These are phyloP conservation scores for Bombus soroeensis DNA, from an alignment of 1,140 invertebrate species.

Conservation along the genomic window DNA sequence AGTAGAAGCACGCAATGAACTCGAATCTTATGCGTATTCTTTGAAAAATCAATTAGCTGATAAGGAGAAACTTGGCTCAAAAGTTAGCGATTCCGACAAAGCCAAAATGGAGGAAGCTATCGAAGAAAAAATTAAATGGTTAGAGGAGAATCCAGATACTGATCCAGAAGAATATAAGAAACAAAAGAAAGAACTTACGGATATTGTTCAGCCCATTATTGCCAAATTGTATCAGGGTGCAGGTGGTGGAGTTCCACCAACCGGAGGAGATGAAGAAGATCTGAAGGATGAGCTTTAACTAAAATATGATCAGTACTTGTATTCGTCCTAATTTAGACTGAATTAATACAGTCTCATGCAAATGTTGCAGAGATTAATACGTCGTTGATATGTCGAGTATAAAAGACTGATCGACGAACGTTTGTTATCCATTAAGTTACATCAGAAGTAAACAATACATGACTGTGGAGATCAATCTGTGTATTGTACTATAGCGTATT, in stretches of 20 bases:
- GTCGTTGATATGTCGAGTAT: conserved; percentile 50
- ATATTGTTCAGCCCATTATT: conserved; percentile 98
- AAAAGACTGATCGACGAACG: conserved; percentile 52
- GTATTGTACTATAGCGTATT: conserved; percentile 64
- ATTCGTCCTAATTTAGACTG: conserved; percentile 74
- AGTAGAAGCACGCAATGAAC: conserved; percentile 96
- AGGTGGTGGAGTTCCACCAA: conserved; percentile 89
- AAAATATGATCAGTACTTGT: conserved; percentile 34
- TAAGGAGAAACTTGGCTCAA: conserved; percentile 98
- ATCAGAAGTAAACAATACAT: conserved; percentile 39
- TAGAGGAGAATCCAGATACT: conserved; percentile 97
- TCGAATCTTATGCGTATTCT: conserved; percentile 99
- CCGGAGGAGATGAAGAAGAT: conserved; percentile 88
- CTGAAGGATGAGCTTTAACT: conserved; percentile 94
- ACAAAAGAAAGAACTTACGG: conserved; percentile 98
- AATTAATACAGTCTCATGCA: conserved; percentile 68
- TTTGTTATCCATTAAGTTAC: conserved; percentile 39
- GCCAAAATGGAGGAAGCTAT: conserved; percentile 97
- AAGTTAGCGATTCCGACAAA: conserved; percentile 95
- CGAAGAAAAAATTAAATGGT: conserved; percentile 98
- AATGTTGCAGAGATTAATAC: conserved; percentile 67
- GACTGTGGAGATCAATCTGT: conserved; percentile 48
- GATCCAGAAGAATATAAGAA: conserved; percentile 97
- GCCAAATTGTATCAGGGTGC: conserved; percentile 97
- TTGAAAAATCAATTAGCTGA: conserved; percentile 98